Conservation (phyloP, 2,888 invertebrate genomes). For the Melieria picta region DNA sequence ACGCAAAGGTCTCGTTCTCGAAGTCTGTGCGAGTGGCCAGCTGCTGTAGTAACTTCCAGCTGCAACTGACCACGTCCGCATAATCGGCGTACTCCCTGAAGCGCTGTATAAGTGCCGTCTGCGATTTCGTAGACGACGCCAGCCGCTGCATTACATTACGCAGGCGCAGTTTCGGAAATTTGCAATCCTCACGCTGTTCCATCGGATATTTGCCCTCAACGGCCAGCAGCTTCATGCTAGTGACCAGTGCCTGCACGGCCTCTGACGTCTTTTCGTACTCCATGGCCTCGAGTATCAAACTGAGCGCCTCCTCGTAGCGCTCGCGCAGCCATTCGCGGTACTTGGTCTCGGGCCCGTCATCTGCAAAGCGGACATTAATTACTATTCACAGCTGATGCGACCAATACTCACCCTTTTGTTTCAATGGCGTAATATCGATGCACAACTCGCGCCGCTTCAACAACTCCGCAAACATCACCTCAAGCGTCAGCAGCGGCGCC, state of each 20-base stretch:
- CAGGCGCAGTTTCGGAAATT: conserved; percentile 75
- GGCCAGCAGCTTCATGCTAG: conserved; percentile 78
- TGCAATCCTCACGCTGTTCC: conserved; percentile 66
- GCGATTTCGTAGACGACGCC: conserved; percentile 72
- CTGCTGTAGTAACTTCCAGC: conserved; percentile 72
- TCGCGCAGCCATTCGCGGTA: conserved; percentile 76
- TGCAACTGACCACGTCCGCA: conserved; percentile 79
- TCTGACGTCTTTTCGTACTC: conserved; percentile 68
- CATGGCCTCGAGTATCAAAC: conserved; percentile 71
- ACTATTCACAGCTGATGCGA: conserved; percentile 9
- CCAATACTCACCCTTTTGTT: conserved; percentile 67
- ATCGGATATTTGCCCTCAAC: conserved; percentile 78
- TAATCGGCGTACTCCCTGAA: conserved; percentile 81
- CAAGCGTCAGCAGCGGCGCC: conserved; percentile 75
- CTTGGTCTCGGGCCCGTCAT: conserved; percentile 71
- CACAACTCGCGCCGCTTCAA: conserved; percentile 75
- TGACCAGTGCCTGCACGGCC: conserved; percentile 74
- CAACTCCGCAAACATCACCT: conserved; percentile 77
- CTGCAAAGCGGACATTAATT: conserved; percentile 47
- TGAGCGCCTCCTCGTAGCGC: conserved; percentile 75
- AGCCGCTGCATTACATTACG: conserved; percentile 75
- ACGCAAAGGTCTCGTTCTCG: conserved; percentile 69
- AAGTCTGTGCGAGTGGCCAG: conserved; percentile 70
- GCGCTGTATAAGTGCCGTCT: conserved; percentile 71
- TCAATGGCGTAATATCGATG: conserved; percentile 71